Evolutionary conservation across 2,113 vertebrate genomes (phyloP).

Genomic region (Conger conger): DNA sequence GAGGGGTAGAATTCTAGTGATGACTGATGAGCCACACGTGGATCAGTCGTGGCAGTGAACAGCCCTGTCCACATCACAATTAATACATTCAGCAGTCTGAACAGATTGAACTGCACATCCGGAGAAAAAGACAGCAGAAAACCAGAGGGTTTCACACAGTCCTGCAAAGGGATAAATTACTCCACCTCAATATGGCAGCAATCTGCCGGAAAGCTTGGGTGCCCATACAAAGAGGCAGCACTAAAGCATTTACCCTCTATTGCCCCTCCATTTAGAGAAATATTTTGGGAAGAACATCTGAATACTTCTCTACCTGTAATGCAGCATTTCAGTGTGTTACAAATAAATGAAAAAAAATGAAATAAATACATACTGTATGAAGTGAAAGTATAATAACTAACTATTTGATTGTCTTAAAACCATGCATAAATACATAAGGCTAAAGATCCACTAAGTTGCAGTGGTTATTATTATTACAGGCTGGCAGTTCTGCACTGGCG

Average conservation of each 20-base stretch:
- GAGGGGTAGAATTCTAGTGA: constrained; percentile 13
- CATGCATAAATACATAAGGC: too few species aligned
- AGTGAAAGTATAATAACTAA: too few species aligned
- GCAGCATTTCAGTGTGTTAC: neutral
- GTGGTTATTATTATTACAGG: neutral
- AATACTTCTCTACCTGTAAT: too few species aligned
- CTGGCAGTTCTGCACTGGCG: neutral
- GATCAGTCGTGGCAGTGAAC: neutral
- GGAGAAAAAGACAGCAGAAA: too few species aligned
- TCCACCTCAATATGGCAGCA: neutral
- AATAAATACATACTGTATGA: neutral
- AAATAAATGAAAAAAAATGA: neutral
- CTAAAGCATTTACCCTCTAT: too few species aligned
- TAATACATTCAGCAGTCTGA: neutral
- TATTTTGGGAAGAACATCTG: too few species aligned
- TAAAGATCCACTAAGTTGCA: too few species aligned
- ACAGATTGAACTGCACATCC: too few species aligned
- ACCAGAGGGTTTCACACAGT: too few species aligned
- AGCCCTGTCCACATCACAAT: neutral
- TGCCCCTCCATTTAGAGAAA: neutral
- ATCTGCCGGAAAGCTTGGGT: neutral
- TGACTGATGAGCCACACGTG: constrained; percentile 8
- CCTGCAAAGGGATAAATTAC: too few species aligned
- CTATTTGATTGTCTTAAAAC: too few species aligned
- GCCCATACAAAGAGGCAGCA: neutral